A percentile compares a stretch with the other conserved stretches of the same genome.
These are phyloP conservation scores for Avahi laniger DNA, from an alignment of 2,797 vertebrate species.

Conservation along the genomic window DNA sequence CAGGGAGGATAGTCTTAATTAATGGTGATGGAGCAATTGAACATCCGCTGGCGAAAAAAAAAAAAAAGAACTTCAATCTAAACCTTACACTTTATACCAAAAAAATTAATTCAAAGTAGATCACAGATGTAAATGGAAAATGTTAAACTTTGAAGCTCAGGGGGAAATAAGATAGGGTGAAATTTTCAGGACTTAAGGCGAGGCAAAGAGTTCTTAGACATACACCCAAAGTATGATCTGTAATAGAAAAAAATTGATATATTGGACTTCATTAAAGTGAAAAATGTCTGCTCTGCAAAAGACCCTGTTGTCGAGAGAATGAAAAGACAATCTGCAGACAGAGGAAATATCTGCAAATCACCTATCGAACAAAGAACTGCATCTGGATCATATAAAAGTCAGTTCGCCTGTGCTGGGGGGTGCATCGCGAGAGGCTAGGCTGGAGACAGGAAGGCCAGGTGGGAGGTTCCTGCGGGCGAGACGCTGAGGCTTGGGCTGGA, in stretches of 20 bases:
- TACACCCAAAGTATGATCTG: background rate
- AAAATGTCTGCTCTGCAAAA: background rate
- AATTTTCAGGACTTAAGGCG: background rate
- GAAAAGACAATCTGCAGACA: background rate
- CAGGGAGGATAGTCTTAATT: background rate
- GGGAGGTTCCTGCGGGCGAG: background rate
- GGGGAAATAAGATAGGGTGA: background rate
- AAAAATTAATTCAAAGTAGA: slow-evolving; percentile 17
- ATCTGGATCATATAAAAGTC: background rate
- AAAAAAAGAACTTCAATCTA: background rate
- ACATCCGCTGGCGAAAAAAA: background rate
- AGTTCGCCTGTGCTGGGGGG: background rate
- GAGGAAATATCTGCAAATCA: background rate
- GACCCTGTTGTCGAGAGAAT: background rate
- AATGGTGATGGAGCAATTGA: background rate
- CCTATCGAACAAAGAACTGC: no score
- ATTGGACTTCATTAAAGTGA: background rate
- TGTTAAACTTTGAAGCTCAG: background rate
- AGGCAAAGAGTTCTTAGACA: background rate
- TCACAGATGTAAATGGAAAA: background rate
- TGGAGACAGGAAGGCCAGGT: background rate
- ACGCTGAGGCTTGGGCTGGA: no score
- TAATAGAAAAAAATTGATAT: background rate
- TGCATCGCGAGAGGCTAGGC: rapidly evolving
- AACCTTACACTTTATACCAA: background rate